Base-by-base conservation (phyloP, 2,797 vertebrate genomes). In the Gastrophryne carolinensis region DNA sequence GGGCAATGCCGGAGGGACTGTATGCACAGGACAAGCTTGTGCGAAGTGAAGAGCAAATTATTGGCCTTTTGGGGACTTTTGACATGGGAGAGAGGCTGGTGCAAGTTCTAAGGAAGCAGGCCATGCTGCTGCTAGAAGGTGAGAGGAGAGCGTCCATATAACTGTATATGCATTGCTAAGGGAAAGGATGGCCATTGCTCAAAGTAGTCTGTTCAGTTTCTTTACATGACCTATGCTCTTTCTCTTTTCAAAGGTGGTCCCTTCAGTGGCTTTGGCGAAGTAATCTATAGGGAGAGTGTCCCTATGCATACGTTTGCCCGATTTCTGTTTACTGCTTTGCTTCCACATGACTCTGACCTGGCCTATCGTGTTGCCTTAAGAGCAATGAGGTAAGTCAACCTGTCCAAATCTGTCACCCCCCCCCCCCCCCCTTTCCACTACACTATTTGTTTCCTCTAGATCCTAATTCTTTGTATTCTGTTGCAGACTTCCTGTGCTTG, bases 241-340 rank as follows among this genome's bases (percentile, higher is more conserved):
- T 63, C 12, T 63, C 11, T 52, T 47, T 58, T 75, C n/a, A 13
- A 67, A 90, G 89, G 84, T 5, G 88, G 88, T 12, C 88, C 88
- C 2, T 89, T 85, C 81, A 89, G 89, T 2, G 89, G 88, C 39
- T 87, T 89, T 1, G 89, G 89, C 8, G 86, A 89, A 68, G 86
- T 87, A 27, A 82, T 88, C n/a, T 88, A 87, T 77, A 82, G 85
- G 2, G 89, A 89, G 75, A 89, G 87, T 4, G 82, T 88, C 9
- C 89, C 89, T 12, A 87, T 89, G 88, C 89, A 90, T 69, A 87
- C 86, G 15, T 89, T 87, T 67, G 89, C 88, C 50, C 85, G 83
- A 29, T 90, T 86, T 80, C 80, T 89, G 49, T 89, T 89, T 70
- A 82, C 83, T 0, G 75, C 87, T 5, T 82, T 89, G 63, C 82